Base-by-base conservation (phyloP, 2,888 invertebrate species). In the Tenthredo amoena region DNA sequence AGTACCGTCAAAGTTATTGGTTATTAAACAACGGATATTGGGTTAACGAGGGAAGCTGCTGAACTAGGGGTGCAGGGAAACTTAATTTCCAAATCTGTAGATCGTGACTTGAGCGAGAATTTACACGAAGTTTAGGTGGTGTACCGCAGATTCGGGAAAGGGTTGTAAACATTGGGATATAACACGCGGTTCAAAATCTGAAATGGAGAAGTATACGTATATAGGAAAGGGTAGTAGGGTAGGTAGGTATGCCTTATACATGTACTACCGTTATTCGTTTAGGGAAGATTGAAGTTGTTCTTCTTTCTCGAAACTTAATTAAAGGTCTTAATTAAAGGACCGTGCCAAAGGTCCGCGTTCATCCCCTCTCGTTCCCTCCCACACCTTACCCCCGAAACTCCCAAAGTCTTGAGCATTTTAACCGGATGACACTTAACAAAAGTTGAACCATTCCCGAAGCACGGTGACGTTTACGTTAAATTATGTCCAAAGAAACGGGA, bases 311-410 rank as follows among this genome's bases (percentile, higher is more conserved):
- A 83, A 83, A 83, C 68, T 83, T 83, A 83, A 83, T 83, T 83
- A 83, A 83, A 83, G 83, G 68, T 71, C 71, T 83, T 83, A 71
- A 83, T 83, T 83, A 83, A 83, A 83, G 83, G 68, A 68, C 62
- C 50, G 83, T 50, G 83, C 68, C 83, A 83, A 83, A 83, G 68
- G 83, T 71, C 83, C 68, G 31, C 62, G 21, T 15, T 10, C 82
- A 1, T 15, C n/a, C 58, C 18, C 26, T 47, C 47, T 12, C 5
- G 4, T 12, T 12, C 21, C n/a, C 31, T 37, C 4, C 37, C 7
- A 2, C 18, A 2, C n/a, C 37, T 6, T 34, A 34, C 18, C 21
- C 18, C 9, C 74, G 21, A 21, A 74, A 74, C 40, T 74, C 81
- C 21, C 12, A 40, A 81, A 43, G 62, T 62, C 65, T 81, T n/a